Base-by-base conservation (phyloP, 2,797 vertebrate genomes). In the Typhlichthys eigenmanni region DNA sequence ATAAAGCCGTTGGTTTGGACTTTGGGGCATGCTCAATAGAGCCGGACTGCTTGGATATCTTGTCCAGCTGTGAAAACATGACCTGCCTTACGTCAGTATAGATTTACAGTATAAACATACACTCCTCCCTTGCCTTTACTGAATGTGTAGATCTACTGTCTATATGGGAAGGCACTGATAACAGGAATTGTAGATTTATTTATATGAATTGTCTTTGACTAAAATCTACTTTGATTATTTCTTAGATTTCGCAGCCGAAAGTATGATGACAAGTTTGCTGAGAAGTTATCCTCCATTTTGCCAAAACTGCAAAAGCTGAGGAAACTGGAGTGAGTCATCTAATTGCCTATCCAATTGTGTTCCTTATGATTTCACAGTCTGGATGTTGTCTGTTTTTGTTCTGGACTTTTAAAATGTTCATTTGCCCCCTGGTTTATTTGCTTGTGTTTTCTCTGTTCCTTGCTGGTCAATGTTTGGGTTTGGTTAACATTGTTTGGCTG, bases 11-110 rank as follows among this genome's bases (percentile, higher is more conserved):
- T 13, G 85, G 79, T 47, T 77, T 98, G 83, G 91, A 94, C 83
- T 95, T 98, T 66, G 90, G 92, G 32, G 93, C 95, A 2, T 98
- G 96, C 61, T 87, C 89, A 1, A 86, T 97, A 85, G 95, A 95
- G 2, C 51, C 78, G 1, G 93, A 90, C 53, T 94, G 93, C 80
- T 85, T 96, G 62, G 90, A 94, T 34, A 78, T 91, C 53, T 83
- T 98, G 62, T 66, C 84, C 1, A 83, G 71, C 71, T 97, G 94
- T 82, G 87, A 69, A 67, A 88, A 90, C 32, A 74, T 97, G 34
- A 87, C 92, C 65, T 62, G 24, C 58, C 92, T 98, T 76, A 94
- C 93, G 95, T 98, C 78, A 91, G 89, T 80, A 67, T 13, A 34
- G 0, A 29, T 32, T 43, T n/a, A 4, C 19, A 3, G 13, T 9